Evolutionary conservation across 1,140 invertebrate genomes (phyloP).

Genomic region (Aphelenchoides fujianensis): DNA sequence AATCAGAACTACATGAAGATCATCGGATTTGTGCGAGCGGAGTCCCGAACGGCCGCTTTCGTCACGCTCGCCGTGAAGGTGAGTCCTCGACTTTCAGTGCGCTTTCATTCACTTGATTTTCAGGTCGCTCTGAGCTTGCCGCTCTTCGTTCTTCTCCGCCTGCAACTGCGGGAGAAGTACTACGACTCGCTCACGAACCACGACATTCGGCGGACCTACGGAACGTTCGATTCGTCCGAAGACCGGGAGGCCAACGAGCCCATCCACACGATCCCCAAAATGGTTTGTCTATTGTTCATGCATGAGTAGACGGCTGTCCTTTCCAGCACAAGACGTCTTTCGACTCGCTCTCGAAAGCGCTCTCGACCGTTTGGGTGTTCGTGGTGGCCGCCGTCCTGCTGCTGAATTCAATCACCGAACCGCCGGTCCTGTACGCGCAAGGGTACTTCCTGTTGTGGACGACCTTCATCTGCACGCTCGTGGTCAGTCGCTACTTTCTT

Average conservation of each 20-base stretch:
- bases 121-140: slow-evolving; percentile 54
- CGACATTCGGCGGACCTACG: slow-evolving; percentile 50
- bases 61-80: slow-evolving; percentile 54
- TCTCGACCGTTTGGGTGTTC: slow-evolving; percentile 48
- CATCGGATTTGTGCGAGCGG: slow-evolving; percentile 47
- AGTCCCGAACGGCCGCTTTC: slow-evolving; percentile 37
- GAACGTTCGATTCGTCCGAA: slow-evolving; percentile 46
- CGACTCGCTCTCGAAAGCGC: slow-evolving; percentile 31
- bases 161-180: slow-evolving; percentile 53
- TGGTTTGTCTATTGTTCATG: too few species aligned
- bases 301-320: too few species aligned
- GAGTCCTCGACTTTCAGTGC: slow-evolving; percentile 11
- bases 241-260: not conserved
- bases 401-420: slow-evolving; percentile 40
- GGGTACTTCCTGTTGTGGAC: slow-evolving; percentile 56
- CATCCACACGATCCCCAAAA: not conserved
- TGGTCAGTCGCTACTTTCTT: slow-evolving; percentile 22
- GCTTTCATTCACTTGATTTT: slow-evolving; percentile 24
- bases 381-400: slow-evolving; percentile 51
- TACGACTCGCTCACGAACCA: slow-evolving; percentile 55
- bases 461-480: slow-evolving; percentile 12
- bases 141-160: slow-evolving; percentile 57
- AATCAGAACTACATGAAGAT: slow-evolving; percentile 44
- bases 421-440: slow-evolving; percentile 43
- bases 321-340: slow-evolving; percentile 35